Evolutionary conservation across 1,140 invertebrate species (phyloP), one percentile per base, ranked within the genome.

Genomic region (Eumaeus atala): DNA sequence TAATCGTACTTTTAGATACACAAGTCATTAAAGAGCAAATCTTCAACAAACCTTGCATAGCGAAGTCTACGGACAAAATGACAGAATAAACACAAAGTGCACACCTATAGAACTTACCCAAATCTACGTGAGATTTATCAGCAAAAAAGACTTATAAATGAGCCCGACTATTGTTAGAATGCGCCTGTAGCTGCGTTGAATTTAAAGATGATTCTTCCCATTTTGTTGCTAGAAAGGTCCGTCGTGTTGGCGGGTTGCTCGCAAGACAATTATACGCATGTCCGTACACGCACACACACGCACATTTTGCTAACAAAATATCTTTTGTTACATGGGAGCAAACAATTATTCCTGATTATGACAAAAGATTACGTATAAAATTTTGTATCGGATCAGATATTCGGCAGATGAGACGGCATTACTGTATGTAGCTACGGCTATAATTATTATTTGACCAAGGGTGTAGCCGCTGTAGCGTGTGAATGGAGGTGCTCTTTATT

Each of bases 391-490:
- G 73, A 84, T 87, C 81, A 84, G 75, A 70, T 74, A 77, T 72
- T 74, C 72, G 70, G 67, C 58, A 64, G 60, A 66, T 64, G 66
- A 62, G 79, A 84, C 38, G 53, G 54, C 34, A 48, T 60, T 70
- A 72, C 52, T 53, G 40, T 53, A 47, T 53, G n/a, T 37, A 53
- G 51, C 21, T 53, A 67, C 72, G 75, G 70, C 71, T 76, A 75
- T 74, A 87, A 81, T 87, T 87, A 87, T 87, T 87, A 85, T 87
- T 87, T 87, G 84, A 87, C 82, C 84, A 85, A 73, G 80, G 77
- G 85, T 83, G 75, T 81, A 75, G 77, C 82, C 75, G 68, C 74
- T 62, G 74, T 71, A 76, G 78, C 84, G 84, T 85, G 81, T 81
- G 81, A 87, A 85, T 83, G 78, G 80, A 78, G 74, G 74, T 77